Percentiles rank a stretch among this genome's conserved stretches.
Evolutionary conservation across 2,888 invertebrate genomes (phyloP).

Genomic region (Catocala sponsa): DNA sequence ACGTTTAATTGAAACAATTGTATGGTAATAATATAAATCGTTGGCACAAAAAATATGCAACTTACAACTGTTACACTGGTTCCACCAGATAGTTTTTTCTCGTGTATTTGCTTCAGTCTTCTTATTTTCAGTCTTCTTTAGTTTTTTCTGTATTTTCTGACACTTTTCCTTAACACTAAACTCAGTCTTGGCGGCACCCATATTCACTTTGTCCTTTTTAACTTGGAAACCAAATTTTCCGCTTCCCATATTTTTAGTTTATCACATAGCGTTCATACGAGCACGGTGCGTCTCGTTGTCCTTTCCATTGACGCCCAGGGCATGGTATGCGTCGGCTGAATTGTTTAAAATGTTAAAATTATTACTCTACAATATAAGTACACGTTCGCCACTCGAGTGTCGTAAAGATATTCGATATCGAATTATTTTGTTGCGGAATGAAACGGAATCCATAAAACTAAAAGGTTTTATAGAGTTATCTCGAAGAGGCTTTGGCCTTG

Average conservation of each 20-base stretch:
- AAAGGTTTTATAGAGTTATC: slow-evolving; percentile 85
- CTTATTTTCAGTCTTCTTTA: slow-evolving; percentile 84
- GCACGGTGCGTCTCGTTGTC: slow-evolving; percentile 52
- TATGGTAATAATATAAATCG: no score
- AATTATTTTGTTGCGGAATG: slow-evolving; percentile 79
- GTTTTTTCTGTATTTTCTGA: slow-evolving; percentile 82
- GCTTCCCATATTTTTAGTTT: slow-evolving; percentile 80
- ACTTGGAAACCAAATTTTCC: slow-evolving; percentile 79
- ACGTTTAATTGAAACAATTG: no score
- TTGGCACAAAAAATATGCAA: slow-evolving; percentile 41
- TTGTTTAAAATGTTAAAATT: slow-evolving; percentile 64
- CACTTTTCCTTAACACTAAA: slow-evolving; percentile 85
- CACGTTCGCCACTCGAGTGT: slow-evolving; percentile 69
- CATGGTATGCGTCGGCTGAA: slow-evolving; percentile 56
- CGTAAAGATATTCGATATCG: slow-evolving; percentile 81
- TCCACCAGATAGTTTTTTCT: slow-evolving; percentile 86
- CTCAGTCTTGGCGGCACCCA: slow-evolving; percentile 74
- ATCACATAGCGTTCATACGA: slow-evolving; percentile 60
- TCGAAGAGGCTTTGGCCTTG: slow-evolving; percentile 81
- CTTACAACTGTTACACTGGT: slow-evolving; percentile 84
- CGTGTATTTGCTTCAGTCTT: slow-evolving; percentile 78
- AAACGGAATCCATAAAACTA: slow-evolving; percentile 80
- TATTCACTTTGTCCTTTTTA: slow-evolving; percentile 80
- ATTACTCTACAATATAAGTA: slow-evolving; percentile 64
- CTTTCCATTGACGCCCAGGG: slow-evolving; percentile 61